Evolutionary conservation across 1,140 invertebrate genomes (phyloP).

Genomic region (Zaprionus tsacasi): DNA sequence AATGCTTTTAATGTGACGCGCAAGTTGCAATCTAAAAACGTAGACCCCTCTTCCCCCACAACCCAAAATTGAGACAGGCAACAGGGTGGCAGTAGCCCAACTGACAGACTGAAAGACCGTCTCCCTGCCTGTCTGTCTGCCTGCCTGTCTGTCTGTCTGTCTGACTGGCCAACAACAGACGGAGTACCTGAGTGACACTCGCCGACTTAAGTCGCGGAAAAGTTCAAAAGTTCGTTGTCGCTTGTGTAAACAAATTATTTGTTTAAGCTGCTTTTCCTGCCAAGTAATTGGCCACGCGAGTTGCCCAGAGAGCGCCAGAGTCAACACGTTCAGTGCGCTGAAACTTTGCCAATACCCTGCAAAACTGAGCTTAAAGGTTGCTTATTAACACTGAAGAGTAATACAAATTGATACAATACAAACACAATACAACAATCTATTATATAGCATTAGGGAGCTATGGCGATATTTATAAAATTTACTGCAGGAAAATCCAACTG

Average conservation of each 20-base stretch:
- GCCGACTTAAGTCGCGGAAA: conserved; percentile 47
- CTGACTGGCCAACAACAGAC: conserved; percentile 12
- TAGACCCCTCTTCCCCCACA: conserved; percentile 11
- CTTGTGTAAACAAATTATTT: conserved; percentile 83
- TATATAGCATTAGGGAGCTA: background rate
- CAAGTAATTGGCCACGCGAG: conserved; percentile 53
- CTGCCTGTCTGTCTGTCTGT: background rate
- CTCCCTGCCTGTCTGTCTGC: conserved; percentile 4
- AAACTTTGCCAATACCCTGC: conserved; percentile 30
- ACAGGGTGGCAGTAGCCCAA: conserved; percentile 56
- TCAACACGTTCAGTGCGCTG: conserved; percentile 39
- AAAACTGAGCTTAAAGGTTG: background rate
- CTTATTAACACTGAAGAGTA: background rate
- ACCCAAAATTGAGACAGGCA: conserved; percentile 26
- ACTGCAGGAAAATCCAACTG: background rate
- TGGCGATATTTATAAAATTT: background rate
- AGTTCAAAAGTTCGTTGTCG: conserved; percentile 81
- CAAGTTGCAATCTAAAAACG: conserved; percentile 74
- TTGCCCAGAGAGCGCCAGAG: conserved; percentile 19
- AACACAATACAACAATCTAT: background rate
- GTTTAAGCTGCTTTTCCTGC: conserved; percentile 61
- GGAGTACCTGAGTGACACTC: conserved; percentile 22
- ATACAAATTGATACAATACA: background rate
- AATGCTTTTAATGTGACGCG: conserved; percentile 78
- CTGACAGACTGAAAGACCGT: conserved; percentile 22